A percentile compares a stretch with the other conserved stretches of the same genome.
These are phyloP conservation scores for Mobula hypostoma DNA, from an alignment of 2,113 vertebrate species.

Conservation along the genomic window DNA sequence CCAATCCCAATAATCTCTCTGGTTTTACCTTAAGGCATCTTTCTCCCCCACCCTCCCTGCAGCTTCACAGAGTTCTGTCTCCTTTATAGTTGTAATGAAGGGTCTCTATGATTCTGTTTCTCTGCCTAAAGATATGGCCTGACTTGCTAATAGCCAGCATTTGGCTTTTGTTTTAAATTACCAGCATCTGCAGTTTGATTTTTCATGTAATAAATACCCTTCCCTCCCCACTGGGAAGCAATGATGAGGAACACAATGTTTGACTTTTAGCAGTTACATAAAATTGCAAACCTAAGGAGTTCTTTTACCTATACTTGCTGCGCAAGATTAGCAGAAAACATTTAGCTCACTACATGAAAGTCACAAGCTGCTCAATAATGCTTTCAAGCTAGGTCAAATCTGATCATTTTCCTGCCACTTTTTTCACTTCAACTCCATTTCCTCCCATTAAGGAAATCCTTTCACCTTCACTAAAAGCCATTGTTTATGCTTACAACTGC, in stretches of 20 bases:
- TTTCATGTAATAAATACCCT: background rate
- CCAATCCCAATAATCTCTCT: no score
- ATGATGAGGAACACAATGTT: background rate
- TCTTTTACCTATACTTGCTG: background rate
- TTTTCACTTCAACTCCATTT: background rate
- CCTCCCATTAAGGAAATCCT: background rate
- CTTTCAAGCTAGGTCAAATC: background rate
- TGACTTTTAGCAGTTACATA: background rate
- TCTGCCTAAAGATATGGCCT: no score
- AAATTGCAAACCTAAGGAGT: no score
- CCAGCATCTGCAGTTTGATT: no score
- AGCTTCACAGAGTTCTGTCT: no score
- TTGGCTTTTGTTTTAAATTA: no score
- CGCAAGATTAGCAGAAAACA: background rate
- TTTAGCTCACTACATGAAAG: background rate
- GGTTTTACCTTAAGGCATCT: no score
- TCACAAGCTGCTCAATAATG: background rate
- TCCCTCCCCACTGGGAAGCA: background rate
- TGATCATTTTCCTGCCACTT: background rate
- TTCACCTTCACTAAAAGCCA: background rate
- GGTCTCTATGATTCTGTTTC: no score
- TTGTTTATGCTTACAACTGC: background rate
- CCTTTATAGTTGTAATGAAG: no score
- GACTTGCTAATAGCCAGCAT: no score
- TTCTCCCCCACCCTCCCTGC: no score